phyloP scores from a whole-genome alignment of 1,140 invertebrate genomes.

The Drosophila littoralis region DNA sequence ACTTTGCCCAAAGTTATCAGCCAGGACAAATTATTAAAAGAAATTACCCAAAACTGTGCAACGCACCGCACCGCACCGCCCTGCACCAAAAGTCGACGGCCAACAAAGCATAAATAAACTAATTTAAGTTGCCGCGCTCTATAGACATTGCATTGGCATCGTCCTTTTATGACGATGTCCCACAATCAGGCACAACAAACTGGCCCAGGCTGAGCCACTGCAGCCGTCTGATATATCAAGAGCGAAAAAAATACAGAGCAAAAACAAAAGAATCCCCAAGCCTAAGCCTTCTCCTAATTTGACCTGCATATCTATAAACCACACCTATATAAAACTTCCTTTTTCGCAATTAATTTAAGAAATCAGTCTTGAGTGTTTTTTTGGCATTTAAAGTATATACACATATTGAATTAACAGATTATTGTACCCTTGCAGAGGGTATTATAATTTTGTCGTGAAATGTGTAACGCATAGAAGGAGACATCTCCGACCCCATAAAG shows the following conservation, averaged over 20 bases:
- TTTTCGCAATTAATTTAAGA: too few species aligned
- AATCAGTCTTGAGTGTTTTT: too few species aligned
- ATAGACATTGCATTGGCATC: slow-evolving; percentile 36
- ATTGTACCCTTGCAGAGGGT: too few species aligned
- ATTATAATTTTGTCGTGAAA: too few species aligned
- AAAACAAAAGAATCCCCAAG: slow-evolving; percentile 17
- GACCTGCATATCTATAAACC: not conserved
- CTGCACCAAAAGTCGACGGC: slow-evolving; percentile 38
- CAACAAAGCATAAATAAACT: slow-evolving; percentile 81
- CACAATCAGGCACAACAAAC: slow-evolving; percentile 5
- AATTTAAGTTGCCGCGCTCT: slow-evolving; percentile 69
- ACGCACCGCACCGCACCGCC: too few species aligned
- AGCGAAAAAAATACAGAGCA: slow-evolving; percentile 8
- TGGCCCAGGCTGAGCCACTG: slow-evolving; percentile 19
- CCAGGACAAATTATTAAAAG: slow-evolving; percentile 56
- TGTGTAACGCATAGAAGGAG: too few species aligned
- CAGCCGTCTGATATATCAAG: slow-evolving; percentile 14
- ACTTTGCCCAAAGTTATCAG: slow-evolving; percentile 67
- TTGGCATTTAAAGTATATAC: too few species aligned
- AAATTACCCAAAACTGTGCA: slow-evolving; percentile 40
- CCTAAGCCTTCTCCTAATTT: slow-evolving; percentile 48
- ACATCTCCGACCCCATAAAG: too few species aligned
- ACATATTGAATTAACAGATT: too few species aligned
- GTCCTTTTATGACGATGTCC: not conserved
- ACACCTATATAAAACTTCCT: too few species aligned